A percentile compares a stretch with the other conserved stretches of the same genome.
Conservation (phyloP, 2,888 invertebrate genomes). For the Cheilosia impressa region DNA sequence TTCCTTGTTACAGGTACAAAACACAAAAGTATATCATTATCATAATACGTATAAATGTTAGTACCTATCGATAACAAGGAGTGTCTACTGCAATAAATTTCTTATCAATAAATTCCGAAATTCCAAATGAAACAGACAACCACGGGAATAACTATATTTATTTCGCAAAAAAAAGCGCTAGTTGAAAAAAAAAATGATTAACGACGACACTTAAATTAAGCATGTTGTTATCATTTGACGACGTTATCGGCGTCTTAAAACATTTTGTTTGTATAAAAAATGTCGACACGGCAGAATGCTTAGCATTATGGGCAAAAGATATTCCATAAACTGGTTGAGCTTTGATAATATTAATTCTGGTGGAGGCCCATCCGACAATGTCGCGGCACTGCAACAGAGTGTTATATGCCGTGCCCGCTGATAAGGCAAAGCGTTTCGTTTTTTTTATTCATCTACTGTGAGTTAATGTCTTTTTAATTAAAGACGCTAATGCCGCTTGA, state of each 20-base stretch:
- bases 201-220: constrained; percentile 29
- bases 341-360: constrained; percentile 33
- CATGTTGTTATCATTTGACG: constrained; percentile 18
- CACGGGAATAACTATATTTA: neutral
- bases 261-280: constrained; percentile 13
- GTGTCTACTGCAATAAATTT: neutral
- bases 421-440: constrained; percentile 14
- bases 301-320: neutral
- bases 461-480: constrained; percentile 54
- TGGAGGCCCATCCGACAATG: constrained; percentile 11
- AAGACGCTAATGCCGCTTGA: constrained; percentile 35
- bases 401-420: neutral
- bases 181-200: constrained; percentile 19
- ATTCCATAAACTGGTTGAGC: constrained; percentile 20
- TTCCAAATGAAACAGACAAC: constrained; percentile 17
- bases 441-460: neutral
- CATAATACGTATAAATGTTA: constrained; percentile 13
- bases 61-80: constrained; percentile 31
- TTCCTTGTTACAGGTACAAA: constrained; percentile 18
- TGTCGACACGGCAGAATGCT: constrained; percentile 7
- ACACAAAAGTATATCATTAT: constrained; percentile 16
- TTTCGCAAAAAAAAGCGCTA: constrained; percentile 15
- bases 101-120: constrained; percentile 20
- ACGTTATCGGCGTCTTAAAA: constrained; percentile 34
- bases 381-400: constrained; percentile 2